Evolutionary conservation across 2,797 vertebrate species (phyloP).

Genomic region (Synaphobranchus kaupii): DNA sequence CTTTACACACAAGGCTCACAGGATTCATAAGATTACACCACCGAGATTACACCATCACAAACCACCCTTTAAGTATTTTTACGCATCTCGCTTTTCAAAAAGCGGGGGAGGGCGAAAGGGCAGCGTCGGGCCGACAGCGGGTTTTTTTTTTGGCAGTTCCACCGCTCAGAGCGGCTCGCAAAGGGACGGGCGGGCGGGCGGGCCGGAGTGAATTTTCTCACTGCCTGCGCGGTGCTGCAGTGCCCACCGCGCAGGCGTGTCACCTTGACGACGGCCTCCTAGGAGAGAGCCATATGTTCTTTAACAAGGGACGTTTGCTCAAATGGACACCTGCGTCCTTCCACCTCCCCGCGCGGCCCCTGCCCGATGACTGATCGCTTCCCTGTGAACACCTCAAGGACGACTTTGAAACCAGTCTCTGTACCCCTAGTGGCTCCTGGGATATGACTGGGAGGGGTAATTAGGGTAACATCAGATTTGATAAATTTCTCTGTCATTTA

Average conservation of each 20-base stretch:
- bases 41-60: too few relatives aligned
- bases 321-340: background rate
- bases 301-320: background rate
- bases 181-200: background rate
- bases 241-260: background rate
- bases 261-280: slow-evolving; percentile 3
- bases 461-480: background rate
- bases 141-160: slow-evolving; percentile 1
- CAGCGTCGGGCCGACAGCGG: background rate
- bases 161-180: background rate
- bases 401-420: background rate
- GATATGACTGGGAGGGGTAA: background rate
- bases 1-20: too few relatives aligned
- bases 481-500: background rate
- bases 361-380: background rate
- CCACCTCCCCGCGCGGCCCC: background rate
- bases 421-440: background rate
- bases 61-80: too few relatives aligned
- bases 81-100: background rate
- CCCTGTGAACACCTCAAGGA: background rate
- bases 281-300: background rate
- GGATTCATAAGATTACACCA: too few relatives aligned
- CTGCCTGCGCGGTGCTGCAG: background rate
- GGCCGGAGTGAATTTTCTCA: background rate
- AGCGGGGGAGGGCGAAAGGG: background rate